Evolutionary conservation across 2,797 vertebrate species (phyloP).

Genomic region (Sebastes paucispinis): DNA sequence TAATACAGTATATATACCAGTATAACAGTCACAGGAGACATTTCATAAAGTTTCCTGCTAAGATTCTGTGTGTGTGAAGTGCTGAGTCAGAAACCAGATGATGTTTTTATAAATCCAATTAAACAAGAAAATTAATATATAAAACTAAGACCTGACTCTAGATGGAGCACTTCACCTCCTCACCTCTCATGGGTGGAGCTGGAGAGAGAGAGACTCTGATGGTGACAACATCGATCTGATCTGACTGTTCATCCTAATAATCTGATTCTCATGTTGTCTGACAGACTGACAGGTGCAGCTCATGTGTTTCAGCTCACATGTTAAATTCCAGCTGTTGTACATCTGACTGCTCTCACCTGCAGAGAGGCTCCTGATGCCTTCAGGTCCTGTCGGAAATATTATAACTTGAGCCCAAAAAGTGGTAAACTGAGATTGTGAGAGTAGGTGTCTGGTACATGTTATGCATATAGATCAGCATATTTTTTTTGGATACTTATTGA

Average conservation of each 20-base stretch:
- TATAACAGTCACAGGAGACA: not conserved
- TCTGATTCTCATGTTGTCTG: not conserved
- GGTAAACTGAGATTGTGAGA: not conserved
- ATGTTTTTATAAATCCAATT: not conserved
- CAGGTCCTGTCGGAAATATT: not conserved
- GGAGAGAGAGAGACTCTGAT: not conserved
- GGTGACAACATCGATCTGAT: not conserved
- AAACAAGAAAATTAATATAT: not conserved
- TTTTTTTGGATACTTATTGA: not conserved
- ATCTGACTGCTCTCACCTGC: not conserved
- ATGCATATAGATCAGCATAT: not conserved
- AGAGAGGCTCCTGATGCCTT: not conserved
- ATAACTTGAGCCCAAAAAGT: rapidly evolving
- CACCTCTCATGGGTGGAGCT: not conserved
- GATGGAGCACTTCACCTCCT: constrained; percentile 18
- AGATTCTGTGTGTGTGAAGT: not conserved
- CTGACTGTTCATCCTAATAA: not conserved
- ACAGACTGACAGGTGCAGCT: not conserved
- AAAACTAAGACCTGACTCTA: not conserved
- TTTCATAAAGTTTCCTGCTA: not conserved
- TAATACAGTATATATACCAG: not conserved
- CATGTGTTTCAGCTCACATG: no score
- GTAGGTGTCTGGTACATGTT: no score
- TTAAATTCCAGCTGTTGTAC: not conserved
- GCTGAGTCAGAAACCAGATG: not conserved